These are phyloP conservation scores for Fregetta grallaria DNA, from an alignment of 2,113 vertebrate species.

Conservation along the genomic window DNA sequence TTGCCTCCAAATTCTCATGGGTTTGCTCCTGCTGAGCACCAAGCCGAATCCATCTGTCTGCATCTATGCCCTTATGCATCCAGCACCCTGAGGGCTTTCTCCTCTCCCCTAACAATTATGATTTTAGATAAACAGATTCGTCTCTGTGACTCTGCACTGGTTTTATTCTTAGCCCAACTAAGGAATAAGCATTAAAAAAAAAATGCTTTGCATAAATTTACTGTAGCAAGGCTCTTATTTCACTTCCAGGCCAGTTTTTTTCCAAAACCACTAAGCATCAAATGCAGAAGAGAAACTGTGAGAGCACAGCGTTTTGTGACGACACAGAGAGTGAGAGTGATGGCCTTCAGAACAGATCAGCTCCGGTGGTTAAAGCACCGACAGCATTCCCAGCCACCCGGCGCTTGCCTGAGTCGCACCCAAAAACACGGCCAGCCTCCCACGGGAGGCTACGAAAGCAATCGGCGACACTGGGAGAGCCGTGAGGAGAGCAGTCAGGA, in stretches of 20 bases:
- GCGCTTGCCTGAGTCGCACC: not conserved
- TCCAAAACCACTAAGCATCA: not conserved
- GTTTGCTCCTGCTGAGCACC: not conserved
- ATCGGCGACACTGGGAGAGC: not conserved
- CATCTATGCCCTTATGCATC: not conserved
- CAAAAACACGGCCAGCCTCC: not conserved
- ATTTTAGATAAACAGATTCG: not conserved
- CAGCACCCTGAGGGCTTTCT: not conserved
- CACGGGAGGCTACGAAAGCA: rapidly evolving
- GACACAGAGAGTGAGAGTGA: conserved; percentile 9
- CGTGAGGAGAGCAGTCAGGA: rapidly evolving
- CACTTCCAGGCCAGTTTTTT: not conserved
- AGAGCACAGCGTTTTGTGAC: not conserved
- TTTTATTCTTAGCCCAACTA: not conserved
- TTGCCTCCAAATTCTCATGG: not conserved
- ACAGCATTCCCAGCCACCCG: not conserved
- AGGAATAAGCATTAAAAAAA: not conserved
- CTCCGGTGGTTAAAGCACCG: not conserved
- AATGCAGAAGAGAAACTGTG: conserved; percentile 58
- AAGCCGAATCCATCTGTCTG: not conserved
- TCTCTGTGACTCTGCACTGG: not conserved
- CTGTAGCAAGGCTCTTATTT: not conserved
- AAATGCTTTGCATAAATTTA: not conserved
- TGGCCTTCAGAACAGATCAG: not conserved
- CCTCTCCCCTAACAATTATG: not conserved